Base-by-base conservation (phyloP, 2,113 vertebrate species). In the Sitta europaea region DNA sequence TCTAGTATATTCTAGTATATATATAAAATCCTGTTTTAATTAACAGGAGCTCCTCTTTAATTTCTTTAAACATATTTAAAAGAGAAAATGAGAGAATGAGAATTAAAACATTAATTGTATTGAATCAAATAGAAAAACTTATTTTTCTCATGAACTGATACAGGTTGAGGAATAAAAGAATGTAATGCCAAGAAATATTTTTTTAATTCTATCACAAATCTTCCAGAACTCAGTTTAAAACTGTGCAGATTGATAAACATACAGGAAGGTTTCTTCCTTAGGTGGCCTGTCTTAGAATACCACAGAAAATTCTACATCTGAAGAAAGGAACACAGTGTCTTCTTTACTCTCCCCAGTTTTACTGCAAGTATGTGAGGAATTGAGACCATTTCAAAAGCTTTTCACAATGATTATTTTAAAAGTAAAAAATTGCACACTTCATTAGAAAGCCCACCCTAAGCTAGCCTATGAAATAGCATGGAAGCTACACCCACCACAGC, bases 181-280 rank as follows among this genome's bases (percentile, higher is more conserved):
- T 54, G 17, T 68, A 65, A 54, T 96, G 54, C 55, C 83, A 93
- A 92, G 47, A 94, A 89, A 74, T 65, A 5, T 57, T 88, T 95
- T 93, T 96, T 93, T 90, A 92, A 77, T 35, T 92, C 31, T 73
- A 23, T 87, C 59, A 66, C 43, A 73, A 62, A 48, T 38, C 65
- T 74, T 87, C 28, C 59, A 91, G 66, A 93, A 93, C 22, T 92
- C 45, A 38, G 17, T 87, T 91, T 73, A 65, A 93, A 94, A 90
- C 22, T 75, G 29, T 86, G 45, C 67, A 92, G 71, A 83, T 11
- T 87, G 59, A 87, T 77, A 93, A 89, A 68, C 38, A 50, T 21
- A 31, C 14, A 67, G 35, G 7, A 14, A 79, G 24, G 8, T 80
- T 94, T 92, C 40, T 65, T 74, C 88, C 45, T 53, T 55, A 79